Percentiles rank a stretch among this genome's conserved stretches.
Evolutionary conservation across 1,140 invertebrate species (phyloP).

Genomic region (Penaeus indicus): DNA sequence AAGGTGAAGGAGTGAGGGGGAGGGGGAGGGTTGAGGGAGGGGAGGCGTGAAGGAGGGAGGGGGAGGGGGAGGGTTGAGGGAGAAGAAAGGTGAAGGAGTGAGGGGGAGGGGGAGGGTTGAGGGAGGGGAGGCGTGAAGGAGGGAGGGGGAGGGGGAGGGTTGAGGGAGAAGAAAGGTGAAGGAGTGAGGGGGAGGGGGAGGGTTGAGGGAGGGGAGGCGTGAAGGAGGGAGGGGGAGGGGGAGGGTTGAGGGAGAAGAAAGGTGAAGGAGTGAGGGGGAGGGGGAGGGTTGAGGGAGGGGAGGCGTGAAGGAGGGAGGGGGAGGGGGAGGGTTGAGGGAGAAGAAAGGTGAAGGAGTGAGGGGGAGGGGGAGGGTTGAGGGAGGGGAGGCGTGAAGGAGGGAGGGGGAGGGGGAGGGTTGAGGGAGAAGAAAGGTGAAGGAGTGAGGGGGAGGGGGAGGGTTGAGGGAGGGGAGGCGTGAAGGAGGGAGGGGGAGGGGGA

Average conservation of each 20-base stretch:
- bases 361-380: too few species aligned
- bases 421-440: neutral
- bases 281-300: neutral
- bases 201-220: too few species aligned
- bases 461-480: too few species aligned
- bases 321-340: too few species aligned
- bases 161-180: neutral
- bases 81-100: neutral
- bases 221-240: neutral
- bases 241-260: neutral
- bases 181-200: neutral
- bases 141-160: too few species aligned
- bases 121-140: neutral
- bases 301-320: too few species aligned
- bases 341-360: neutral
- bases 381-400: neutral
- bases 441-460: neutral
- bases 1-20: neutral
- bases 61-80: neutral
- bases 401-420: neutral
- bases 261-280: neutral
- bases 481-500: neutral
- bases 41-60: too few species aligned
- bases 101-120: neutral
- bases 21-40: too few species aligned